phyloP scores from a whole-genome alignment of 2,888 invertebrate genomes.

The Idaea dimidiata region DNA sequence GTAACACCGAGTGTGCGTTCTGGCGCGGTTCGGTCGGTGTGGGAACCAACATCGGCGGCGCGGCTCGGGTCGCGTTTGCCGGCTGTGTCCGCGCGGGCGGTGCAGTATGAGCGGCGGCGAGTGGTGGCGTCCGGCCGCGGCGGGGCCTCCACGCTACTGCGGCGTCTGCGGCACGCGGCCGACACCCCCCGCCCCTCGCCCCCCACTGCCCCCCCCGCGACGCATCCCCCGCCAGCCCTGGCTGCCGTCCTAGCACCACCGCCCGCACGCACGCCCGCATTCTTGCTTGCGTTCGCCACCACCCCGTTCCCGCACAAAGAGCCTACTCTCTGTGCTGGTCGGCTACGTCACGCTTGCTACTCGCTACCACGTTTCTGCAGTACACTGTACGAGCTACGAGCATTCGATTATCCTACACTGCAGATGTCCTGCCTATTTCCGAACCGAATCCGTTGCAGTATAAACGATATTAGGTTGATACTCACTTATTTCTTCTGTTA shows the following conservation, averaged over 20 bases:
- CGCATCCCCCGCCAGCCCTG: constrained; percentile 36
- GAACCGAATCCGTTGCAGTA: constrained; percentile 20
- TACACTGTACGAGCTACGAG: constrained; percentile 19
- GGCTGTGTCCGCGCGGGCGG: constrained; percentile 50
- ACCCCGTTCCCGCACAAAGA: constrained; percentile 51
- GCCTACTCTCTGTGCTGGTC: constrained; percentile 30
- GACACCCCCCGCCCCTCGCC: constrained; percentile 42
- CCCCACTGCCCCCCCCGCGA: constrained; percentile 43
- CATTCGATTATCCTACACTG: constrained; percentile 32
- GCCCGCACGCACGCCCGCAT: constrained; percentile 76
- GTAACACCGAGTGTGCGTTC: constrained; percentile 35
- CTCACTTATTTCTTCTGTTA: constrained; percentile 18
- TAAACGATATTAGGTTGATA: constrained; percentile 18
- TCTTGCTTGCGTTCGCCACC: constrained; percentile 64
- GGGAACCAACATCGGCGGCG: constrained; percentile 52
- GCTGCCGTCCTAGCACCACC: constrained; percentile 43
- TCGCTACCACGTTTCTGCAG: constrained; percentile 39
- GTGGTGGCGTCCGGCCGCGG: constrained; percentile 65
- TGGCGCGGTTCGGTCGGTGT: constrained; percentile 32
- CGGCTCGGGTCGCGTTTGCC: constrained; percentile 42
- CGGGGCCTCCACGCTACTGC: constrained; percentile 78
- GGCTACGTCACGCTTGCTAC: constrained; percentile 38
- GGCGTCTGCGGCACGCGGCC: constrained; percentile 77
- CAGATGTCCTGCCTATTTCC: constrained; percentile 29
- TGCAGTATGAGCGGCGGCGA: constrained; percentile 47